Evolutionary conservation across 2,888 invertebrate species (phyloP), one percentile per base, ranked within the genome.

Genomic region (Diplazon laetatorius): DNA sequence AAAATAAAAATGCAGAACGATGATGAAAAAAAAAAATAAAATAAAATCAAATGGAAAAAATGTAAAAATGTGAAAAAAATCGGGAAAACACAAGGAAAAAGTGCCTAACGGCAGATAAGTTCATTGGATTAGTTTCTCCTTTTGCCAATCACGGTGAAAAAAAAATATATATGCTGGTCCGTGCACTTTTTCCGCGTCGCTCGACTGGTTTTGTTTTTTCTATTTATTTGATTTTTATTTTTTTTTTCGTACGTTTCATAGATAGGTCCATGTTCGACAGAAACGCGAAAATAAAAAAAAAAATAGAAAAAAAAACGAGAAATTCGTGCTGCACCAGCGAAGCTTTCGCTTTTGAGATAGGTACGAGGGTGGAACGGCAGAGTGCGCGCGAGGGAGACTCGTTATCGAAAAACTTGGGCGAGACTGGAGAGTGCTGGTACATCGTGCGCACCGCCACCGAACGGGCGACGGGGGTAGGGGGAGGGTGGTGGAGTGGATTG

Each of bases 141-240:
- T 78, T 78, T 78, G 30, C 55, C 66, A 66, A 71, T 71, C n/a
- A n/a, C n/a, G n/a, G n/a, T 66, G 55, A 46, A 46, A 78, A 70
- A 65, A 65, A n/a, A n/a, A n/a, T n/a, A n/a, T n/a, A n/a, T n/a
- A 65, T 74, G 74, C 39, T 57, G 48, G 63, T 42, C 68, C 35
- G 37, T 69, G 72, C 73, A 37, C 70, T 73, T 73, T 77, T 77
- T 73, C 18, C 25, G 63, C 42, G 12, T n/a, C 42, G 62, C 18
- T 48, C 8, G 4, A 6, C n/a, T n/a, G n/a, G n/a, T n/a, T n/a
- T n/a, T n/a, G n/a, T n/a, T n/a, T n/a, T n/a, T n/a, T n/a, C n/a
- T n/a, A n/a, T n/a, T n/a, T n/a, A n/a, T n/a, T n/a, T n/a, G n/a
- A n/a, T n/a, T n/a, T n/a, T n/a, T n/a, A n/a, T n/a, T n/a, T n/a